Evolutionary conservation across 2,888 invertebrate species (phyloP).

Genomic region (Eupithecia tripunctaria): DNA sequence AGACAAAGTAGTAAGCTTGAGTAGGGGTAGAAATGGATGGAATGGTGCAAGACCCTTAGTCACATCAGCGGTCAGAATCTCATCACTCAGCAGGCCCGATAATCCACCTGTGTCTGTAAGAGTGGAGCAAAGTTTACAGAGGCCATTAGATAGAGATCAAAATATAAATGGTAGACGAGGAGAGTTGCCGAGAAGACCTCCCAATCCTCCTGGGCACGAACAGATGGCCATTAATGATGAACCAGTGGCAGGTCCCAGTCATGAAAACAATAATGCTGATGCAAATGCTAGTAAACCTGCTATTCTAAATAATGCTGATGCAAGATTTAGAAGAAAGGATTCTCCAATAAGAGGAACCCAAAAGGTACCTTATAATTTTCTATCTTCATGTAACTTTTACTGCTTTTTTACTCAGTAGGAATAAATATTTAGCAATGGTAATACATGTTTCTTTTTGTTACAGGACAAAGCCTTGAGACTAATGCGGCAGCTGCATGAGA

Average conservation of each 20-base stretch:
- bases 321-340: conserved; percentile 70
- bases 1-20: conserved; percentile 90
- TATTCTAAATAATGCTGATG: conserved; percentile 56
- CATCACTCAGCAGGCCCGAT: conserved; percentile 69
- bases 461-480: conserved; percentile 81
- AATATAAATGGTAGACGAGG: conserved; percentile 90
- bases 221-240: conserved; percentile 57
- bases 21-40: conserved; percentile 84
- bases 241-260: conserved; percentile 78
- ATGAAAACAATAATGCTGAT: conserved; percentile 63
- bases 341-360: conserved; percentile 69
- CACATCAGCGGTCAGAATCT: conserved; percentile 82
- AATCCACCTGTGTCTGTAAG: conserved; percentile 78
- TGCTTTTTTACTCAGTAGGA: background rate
- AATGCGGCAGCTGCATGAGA: conserved; percentile 78
- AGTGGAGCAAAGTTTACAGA: conserved; percentile 78
- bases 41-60: conserved; percentile 82
- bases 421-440: background rate
- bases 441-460: conserved; percentile 48
- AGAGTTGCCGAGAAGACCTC: conserved; percentile 73
- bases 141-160: conserved; percentile 86
- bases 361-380: conserved; percentile 47
- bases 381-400: background rate
- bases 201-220: conserved; percentile 56
- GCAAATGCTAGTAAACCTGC: conserved; percentile 33